Evolutionary conservation across 2,888 invertebrate species (phyloP), one percentile per base, ranked within the genome.

Genomic region (Hoplodrina ambigua): DNA sequence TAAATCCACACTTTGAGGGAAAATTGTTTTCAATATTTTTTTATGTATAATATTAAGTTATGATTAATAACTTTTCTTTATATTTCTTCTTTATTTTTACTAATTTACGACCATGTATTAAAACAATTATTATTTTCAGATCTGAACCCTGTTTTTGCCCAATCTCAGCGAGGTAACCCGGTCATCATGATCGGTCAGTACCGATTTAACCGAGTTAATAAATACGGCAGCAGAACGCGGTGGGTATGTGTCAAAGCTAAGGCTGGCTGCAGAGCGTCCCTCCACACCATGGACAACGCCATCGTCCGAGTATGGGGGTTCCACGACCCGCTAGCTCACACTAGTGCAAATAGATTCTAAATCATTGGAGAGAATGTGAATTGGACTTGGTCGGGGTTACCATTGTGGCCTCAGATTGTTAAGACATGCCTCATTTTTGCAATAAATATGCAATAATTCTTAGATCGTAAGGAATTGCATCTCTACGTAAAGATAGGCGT

Each of bases 191-290:
- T 96, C 72, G 96, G 95, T 19, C 94, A 93, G 85, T 95, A 95
- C 81, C 91, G 96, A 0, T 96, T 95, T 81, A 96, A 96, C 81
- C 91, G 95, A 20, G 95, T 95, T 49, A 95, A 95, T 76, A 95
- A 95, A 73, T 94, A 94, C 73, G 96, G 95, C 60, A 92, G 92
- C 78, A 88, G 94, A 37, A 94, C 90, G 1, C 87, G 95, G 85
- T 96, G 95, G 95, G 95, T 96, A 52, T 96, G 95, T 85, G 95
- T 96, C 19, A 96, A 95, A 78, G 95, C 95, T 0, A 95, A 95
- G 72, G 94, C 94, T 7, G 96, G 96, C 33, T 96, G 96, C 84
- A 88, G 94, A 73, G 96, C 96, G 0, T 94, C 95, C 0, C 88
- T 96, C 2, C 94, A 94, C 75, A 96, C 96, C 4, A 92, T 93